A percentile compares a stretch with the other conserved stretches of the same genome.
phyloP scores from a whole-genome alignment of 2,797 vertebrate species.

The Rhodeus uyekii region DNA sequence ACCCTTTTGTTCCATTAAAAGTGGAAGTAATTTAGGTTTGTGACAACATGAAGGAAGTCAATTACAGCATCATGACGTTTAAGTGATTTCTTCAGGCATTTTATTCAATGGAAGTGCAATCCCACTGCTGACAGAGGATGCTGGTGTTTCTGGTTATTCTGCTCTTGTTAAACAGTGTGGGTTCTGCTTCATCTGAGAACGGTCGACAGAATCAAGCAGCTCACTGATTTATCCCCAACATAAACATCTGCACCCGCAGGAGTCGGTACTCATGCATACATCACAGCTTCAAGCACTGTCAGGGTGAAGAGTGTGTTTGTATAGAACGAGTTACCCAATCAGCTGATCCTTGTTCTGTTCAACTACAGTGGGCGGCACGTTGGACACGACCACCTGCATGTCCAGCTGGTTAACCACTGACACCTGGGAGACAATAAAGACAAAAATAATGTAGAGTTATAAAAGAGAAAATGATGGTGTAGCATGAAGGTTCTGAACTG shows the following conservation, averaged over 20 bases:
- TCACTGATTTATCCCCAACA: slow-evolving; percentile 29
- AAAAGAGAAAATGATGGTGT: neutral
- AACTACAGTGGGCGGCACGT: slow-evolving; percentile 92
- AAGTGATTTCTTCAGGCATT: neutral
- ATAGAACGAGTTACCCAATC: slow-evolving; percentile 80
- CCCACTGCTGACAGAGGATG: neutral
- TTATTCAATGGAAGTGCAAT: neutral
- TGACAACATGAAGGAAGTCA: neutral
- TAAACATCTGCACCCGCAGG: slow-evolving; percentile 36
- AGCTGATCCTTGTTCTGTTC: slow-evolving; percentile 94
- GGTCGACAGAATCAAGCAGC: slow-evolving; percentile 42
- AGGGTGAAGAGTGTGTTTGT: neutral
- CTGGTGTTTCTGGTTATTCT: slow-evolving; percentile 7
- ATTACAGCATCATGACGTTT: too few relatives aligned
- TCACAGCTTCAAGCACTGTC: slow-evolving; percentile 27
- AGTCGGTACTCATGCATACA: slow-evolving; percentile 36
- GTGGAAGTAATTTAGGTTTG: neutral
- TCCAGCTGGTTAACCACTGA: slow-evolving; percentile 98
- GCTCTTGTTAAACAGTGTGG: slow-evolving; percentile 35
- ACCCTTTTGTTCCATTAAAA: neutral
- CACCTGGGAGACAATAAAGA: slow-evolving; percentile 79
- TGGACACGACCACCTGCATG: slow-evolving; percentile 98
- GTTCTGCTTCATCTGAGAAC: neutral
- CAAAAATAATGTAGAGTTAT: neutral
- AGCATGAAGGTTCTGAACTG: neutral